Evolutionary conservation across 1,140 invertebrate genomes (phyloP).

Genomic region (Zaprionus nigranus): DNA sequence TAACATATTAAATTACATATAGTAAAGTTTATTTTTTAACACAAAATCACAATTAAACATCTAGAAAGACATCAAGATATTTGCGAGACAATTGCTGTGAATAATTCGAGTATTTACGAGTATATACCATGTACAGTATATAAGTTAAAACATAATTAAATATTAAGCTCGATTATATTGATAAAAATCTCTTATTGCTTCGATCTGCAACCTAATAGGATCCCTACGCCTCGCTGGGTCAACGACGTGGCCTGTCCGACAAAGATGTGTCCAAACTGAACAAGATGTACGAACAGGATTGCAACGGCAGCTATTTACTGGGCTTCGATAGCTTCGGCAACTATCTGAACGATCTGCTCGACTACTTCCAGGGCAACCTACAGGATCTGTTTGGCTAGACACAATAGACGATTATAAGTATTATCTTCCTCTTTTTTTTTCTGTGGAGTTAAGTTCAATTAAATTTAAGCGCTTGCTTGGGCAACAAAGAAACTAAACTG

Average conservation of each 20-base stretch:
- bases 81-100: not conserved
- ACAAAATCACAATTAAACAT: not conserved
- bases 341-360: constrained; percentile 74
- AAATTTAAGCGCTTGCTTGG: constrained; percentile 21
- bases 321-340: constrained; percentile 66
- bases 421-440: not conserved
- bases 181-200: not conserved
- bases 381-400: constrained; percentile 62
- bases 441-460: constrained; percentile 15
- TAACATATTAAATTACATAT: not conserved
- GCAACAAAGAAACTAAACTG: constrained; percentile 85
- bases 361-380: constrained; percentile 73
- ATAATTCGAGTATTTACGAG: not conserved
- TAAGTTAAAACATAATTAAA: constrained; percentile 1
- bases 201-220: constrained; percentile 44
- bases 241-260: constrained; percentile 88
- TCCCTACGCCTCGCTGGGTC: constrained; percentile 86
- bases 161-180: constrained; percentile 8
- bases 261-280: constrained; percentile 88
- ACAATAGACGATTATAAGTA: constrained; percentile 1
- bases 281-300: constrained; percentile 87
- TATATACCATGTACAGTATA: not conserved
- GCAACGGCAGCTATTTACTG: constrained; percentile 65
- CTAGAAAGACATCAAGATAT: not conserved
- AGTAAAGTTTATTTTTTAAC: constrained; percentile 7